Evolutionary conservation across 2,113 vertebrate species (phyloP), one percentile per base, ranked within the genome.

Genomic region (Cacatua alba): DNA sequence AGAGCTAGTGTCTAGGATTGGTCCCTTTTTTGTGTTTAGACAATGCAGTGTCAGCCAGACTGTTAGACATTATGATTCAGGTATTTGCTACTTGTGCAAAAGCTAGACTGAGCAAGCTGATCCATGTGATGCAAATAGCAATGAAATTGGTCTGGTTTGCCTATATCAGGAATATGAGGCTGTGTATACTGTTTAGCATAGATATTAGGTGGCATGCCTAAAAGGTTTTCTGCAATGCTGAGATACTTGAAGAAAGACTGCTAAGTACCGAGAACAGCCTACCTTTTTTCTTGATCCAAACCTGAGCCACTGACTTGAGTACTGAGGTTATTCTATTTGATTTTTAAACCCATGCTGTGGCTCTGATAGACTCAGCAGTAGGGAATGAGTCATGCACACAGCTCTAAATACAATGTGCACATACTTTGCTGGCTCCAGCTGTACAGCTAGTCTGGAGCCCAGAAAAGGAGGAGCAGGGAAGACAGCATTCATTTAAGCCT

Each of bases 71-170:
- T 17, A 96, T 96, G 97, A 98, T 97, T 94, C 95, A 97, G 72
- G 89, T 97, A 94, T 93, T 97, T 74, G 97, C 97, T 57, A 94
- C 97, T 46, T 94, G 97, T 64, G 97, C 98, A 69, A 96, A 97
- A 96, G 96, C 96, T 39, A 95, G 96, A 70, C 94, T 93, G 97
- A 98, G 96, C 41, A 88, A 97, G 96, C 94, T 69, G 94, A 97
- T 51, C 82, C 79, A 11, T 90, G 93, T 19, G 97, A 98, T 94
- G 95, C 96, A 85, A 97, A 98, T 60, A 78, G 98, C 97, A n/a
- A 55, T 95, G 79, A 96, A 97, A 82, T 87, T 98, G 76, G 91
- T 97, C 80, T 97, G 93, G 88, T 98, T 97, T 95, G 96, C 94
- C 23, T 97, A 49, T 78, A 94, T 97, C 74, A 94, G 97, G 91